Evolutionary conservation across 2,797 vertebrate species (phyloP).

Genomic region (Poecilia velifera): DNA sequence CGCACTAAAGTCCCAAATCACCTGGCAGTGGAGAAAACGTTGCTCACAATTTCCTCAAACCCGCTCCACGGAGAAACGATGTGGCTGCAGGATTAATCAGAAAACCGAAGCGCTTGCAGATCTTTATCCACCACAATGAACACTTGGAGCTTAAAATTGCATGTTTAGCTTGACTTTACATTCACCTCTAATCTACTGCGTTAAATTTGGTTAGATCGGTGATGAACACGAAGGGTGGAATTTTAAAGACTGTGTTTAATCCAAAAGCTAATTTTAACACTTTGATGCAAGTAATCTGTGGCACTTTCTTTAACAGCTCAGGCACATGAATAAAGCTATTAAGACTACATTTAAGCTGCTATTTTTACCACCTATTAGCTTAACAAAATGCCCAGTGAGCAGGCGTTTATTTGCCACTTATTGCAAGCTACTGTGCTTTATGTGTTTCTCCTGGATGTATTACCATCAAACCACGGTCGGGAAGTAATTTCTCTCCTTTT

Average conservation of each 20-base stretch:
- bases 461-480: conserved; percentile 31
- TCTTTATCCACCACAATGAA: conserved; percentile 27
- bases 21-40: conserved; percentile 29
- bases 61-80: conserved; percentile 25
- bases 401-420: conserved; percentile 39
- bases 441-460: conserved; percentile 39
- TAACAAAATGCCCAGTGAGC: conserved; percentile 38
- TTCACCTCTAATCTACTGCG: conserved; percentile 30
- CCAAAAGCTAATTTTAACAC: conserved; percentile 24
- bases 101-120: conserved; percentile 23
- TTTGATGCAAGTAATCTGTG: conserved; percentile 15
- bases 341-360: conserved; percentile 32
- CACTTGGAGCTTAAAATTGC: conserved; percentile 19
- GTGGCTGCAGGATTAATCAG: conserved; percentile 36
- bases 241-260: conserved; percentile 42
- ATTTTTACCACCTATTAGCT: conserved; percentile 39
- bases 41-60: conserved; percentile 47
- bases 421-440: conserved; percentile 25
- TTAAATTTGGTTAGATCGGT: conserved; percentile 20
- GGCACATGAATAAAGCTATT: conserved; percentile 36
- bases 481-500: conserved; percentile 40
- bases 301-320: conserved; percentile 37
- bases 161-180: conserved; percentile 22
- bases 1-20: conserved; percentile 15
- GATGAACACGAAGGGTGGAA: conserved; percentile 33